Evolutionary conservation across 1,140 invertebrate species (phyloP).

Genomic region (Copidosoma floridanum): DNA sequence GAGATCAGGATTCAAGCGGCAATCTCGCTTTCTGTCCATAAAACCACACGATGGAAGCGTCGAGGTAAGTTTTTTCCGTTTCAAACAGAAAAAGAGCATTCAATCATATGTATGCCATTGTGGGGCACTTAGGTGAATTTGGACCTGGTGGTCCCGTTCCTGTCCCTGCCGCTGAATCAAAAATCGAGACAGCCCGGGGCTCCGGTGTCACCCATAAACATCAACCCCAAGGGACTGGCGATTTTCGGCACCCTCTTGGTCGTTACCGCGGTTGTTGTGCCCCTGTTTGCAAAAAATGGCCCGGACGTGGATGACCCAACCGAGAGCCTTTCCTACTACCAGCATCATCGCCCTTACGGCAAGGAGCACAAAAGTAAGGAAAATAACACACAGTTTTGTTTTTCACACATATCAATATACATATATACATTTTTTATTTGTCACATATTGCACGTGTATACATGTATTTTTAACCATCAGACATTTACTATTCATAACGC

Average conservation of each 20-base stretch:
- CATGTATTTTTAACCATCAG: too few relatives aligned
- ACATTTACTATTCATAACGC: too few relatives aligned
- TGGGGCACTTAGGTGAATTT: conserved; percentile 45
- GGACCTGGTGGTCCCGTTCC: conserved; percentile 44
- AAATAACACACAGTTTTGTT: too few relatives aligned
- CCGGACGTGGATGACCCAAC: neutral
- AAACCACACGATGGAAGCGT: conserved; percentile 35
- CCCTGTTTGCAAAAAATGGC: conserved; percentile 35
- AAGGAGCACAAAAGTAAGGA: conserved; percentile 25
- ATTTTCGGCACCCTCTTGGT: conserved; percentile 38
- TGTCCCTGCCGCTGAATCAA: conserved; percentile 41
- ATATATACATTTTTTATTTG: too few relatives aligned
- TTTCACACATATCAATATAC: too few relatives aligned
- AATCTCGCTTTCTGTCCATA: conserved; percentile 38
- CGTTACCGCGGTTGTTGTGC: conserved; percentile 34
- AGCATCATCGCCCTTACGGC: conserved; percentile 31
- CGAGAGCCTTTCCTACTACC: too few relatives aligned
- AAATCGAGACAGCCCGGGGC: conserved; percentile 22
- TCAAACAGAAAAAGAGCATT: too few relatives aligned
- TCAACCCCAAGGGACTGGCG: conserved; percentile 41
- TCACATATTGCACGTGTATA: too few relatives aligned
- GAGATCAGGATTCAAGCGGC: neutral
- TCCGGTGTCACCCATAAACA: conserved; percentile 31
- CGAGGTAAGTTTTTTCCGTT: conserved; percentile 34
- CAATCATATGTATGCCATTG: too few relatives aligned